Base-by-base conservation (phyloP, 2,113 vertebrate genomes). In the Spermophilus dauricus region DNA sequence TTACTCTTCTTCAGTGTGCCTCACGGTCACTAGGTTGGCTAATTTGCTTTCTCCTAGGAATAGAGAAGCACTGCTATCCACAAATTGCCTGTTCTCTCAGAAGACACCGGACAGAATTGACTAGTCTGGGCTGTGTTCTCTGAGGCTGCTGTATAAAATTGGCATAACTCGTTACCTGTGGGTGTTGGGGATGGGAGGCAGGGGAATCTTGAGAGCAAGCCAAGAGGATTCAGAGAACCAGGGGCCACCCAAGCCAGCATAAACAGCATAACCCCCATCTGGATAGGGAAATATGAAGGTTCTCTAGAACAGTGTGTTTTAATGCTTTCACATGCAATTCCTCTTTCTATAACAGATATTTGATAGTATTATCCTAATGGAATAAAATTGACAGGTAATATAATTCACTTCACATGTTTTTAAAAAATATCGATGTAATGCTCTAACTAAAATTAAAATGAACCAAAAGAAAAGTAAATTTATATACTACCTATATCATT, bases 381-480 rank as follows among this genome's bases (percentile, higher is more conserved):
- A 72, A 93, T 90, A 34, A 89, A 96, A 87, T 53, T 69, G 4
- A 61, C 70, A 75, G n/a, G 45, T 63, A 63, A 67, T n/a, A 34
- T 39, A 77, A 85, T 63, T 96, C 65, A 76, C 3, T 58, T n/a
- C 30, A 75, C 2, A 77, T 2, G 3, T 89, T 94, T 80, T 70
- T 34, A 4, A 77, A 20, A 69, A 76, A 90, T 48, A 56, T 86
- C 22, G 86, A 16, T 34, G 70, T n/a, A 58, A 75, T 61, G 2
- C 48, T 58, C 9, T 86, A 86, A 89, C 65, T 86, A 63, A 95
- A 91, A 91, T 94, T n/a, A 67, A 89, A 95, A 93, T 24, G 34
- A 92, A 78, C 18, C 73, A 84, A 93, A 83, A 95, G 39, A 45
- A 94, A 96, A 94, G 58, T 53, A 65, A 65, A 95, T 88, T 93